Evolutionary conservation across 2,113 vertebrate species (phyloP).

Genomic region (Falco punctatus): DNA sequence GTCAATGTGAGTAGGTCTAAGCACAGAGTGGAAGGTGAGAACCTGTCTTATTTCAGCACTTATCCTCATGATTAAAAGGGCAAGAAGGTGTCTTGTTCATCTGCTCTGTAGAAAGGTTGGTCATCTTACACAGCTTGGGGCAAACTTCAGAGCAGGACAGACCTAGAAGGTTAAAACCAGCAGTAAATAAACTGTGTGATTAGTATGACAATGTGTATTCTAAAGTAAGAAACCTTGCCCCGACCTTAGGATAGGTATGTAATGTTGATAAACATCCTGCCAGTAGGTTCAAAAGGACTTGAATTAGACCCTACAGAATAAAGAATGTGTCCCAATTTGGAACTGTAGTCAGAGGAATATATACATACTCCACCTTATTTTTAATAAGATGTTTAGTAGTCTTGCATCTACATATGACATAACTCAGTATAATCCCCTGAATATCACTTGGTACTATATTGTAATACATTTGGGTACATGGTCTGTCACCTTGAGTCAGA

Average conservation of each 20-base stretch:
- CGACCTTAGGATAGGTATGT: not conserved
- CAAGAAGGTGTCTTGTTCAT: not conserved
- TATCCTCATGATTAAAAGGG: not conserved
- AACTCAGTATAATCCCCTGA: not conserved
- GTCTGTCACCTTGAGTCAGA: not conserved
- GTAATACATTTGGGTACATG: not conserved
- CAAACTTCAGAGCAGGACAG: not conserved
- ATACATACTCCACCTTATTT: not conserved
- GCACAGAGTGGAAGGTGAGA: not conserved
- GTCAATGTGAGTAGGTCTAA: not conserved
- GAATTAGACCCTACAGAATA: not conserved
- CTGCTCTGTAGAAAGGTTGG: not conserved
- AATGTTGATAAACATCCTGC: not conserved
- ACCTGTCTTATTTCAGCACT: not conserved
- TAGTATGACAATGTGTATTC: not conserved
- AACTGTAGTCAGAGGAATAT: not conserved
- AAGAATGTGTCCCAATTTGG: not conserved
- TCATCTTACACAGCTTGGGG: not conserved
- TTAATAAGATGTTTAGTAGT: not conserved
- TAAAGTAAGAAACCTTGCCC: not conserved
- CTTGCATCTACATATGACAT: not conserved
- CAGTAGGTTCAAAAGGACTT: not conserved
- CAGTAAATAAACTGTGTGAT: not conserved
- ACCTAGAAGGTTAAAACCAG: not conserved
- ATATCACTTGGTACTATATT: not conserved